Evolutionary conservation across 2,888 invertebrate species (phyloP), one percentile per base, ranked within the genome.

Genomic region (Agelastica alni): DNA sequence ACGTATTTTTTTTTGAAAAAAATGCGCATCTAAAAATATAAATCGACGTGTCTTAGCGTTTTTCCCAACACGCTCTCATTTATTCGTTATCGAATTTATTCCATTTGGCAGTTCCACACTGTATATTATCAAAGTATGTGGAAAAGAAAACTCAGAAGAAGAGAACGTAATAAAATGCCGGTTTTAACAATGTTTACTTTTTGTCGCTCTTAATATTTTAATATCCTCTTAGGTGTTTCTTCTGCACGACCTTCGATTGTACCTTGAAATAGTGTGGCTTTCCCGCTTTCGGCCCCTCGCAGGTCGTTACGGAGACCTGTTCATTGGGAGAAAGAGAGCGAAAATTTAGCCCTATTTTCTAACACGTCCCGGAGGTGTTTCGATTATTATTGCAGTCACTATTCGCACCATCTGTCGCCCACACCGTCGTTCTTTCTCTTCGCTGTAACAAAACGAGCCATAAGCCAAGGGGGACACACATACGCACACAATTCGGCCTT

Each of bases 361-460:
- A 66, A 68, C 64, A 70, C 68, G 70, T 71, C 72, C 72, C 72
- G 64, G 70, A 74, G 74, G 74, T 74, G 71, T 70, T 71, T 69
- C 67, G 70, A 70, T 73, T 72, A 72, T 73, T 72, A 71, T 73
- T 73, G 68, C 65, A 64, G 60, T 65, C 65, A 58, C 58, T 62
- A 65, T 74, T 70, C 70, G 66, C 71, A 70, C 71, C 75, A 75
- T 75, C 74, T 75, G 75, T 74, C 73, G 70, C 70, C 65, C 70
- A 72, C 70, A 61, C 62, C 56, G 56, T 34, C 37, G 39, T 51
- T 37, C 46, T 31, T 46, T 46, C 32, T 34, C n/a, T 46, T 22
- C 34, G 34, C 10, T 43, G 26, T 42, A 34, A 46, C 36, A 46
- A 46, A 22, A 36, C 44, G 31, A 42, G 16, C 16, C 18, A 10